Evolutionary conservation across 2,888 invertebrate species (phyloP).

Genomic region (Hyalella azteca): DNA sequence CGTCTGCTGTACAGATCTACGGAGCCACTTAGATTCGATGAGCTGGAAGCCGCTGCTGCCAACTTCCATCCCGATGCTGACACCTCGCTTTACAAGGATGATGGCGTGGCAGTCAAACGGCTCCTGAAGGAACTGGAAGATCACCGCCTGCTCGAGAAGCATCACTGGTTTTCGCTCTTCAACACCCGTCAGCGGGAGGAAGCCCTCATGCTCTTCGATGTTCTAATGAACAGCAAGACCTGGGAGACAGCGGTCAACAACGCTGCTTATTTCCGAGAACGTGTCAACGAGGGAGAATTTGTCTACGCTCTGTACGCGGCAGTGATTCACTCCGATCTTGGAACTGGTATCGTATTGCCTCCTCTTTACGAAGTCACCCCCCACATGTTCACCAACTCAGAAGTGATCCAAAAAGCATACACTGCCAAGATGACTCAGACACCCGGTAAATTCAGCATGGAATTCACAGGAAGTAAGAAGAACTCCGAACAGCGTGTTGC

Average conservation of each 20-base stretch:
- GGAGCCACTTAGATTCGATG: slow-evolving; percentile 38
- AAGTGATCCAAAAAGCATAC: slow-evolving; percentile 68
- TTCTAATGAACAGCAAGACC: slow-evolving; percentile 74
- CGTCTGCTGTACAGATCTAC: slow-evolving; percentile 42
- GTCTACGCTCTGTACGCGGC: slow-evolving; percentile 71
- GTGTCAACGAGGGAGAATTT: slow-evolving; percentile 72
- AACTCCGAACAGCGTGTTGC: slow-evolving; percentile 70
- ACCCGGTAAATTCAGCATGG: slow-evolving; percentile 60
- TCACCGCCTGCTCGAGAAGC: slow-evolving; percentile 68
- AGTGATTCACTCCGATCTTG: slow-evolving; percentile 65
- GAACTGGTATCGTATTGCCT: slow-evolving; percentile 69
- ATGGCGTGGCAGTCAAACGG: slow-evolving; percentile 68
- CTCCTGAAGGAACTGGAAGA: slow-evolving; percentile 68
- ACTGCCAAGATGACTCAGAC: slow-evolving; percentile 59
- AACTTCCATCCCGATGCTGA: slow-evolving; percentile 64
- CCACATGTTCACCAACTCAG: slow-evolving; percentile 70
- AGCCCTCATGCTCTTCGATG: slow-evolving; percentile 71
- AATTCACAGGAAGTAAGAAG: slow-evolving; percentile 62
- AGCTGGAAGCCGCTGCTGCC: slow-evolving; percentile 36
- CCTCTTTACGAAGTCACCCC: slow-evolving; percentile 75
- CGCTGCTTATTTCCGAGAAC: slow-evolving; percentile 72
- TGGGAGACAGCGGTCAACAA: slow-evolving; percentile 74
- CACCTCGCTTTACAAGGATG: slow-evolving; percentile 68
- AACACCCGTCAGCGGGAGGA: slow-evolving; percentile 71
- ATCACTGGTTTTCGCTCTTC: slow-evolving; percentile 71